These are phyloP conservation scores for Beroe forskalii DNA, from an alignment of 37 sponge, comb jelly and placozoan genomes.

Conservation along the genomic window DNA sequence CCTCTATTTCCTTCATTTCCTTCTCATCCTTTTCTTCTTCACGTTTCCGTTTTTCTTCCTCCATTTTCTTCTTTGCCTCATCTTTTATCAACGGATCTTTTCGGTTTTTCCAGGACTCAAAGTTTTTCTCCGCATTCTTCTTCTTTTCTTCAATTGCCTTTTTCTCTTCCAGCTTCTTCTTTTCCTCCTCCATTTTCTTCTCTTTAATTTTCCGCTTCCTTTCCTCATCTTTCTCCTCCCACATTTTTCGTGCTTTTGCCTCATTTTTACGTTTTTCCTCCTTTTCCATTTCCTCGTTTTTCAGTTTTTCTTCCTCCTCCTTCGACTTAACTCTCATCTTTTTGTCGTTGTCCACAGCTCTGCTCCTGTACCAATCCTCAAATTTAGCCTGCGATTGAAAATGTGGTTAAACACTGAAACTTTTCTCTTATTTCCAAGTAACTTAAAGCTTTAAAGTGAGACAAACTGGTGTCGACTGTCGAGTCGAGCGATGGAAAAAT, in stretches of 20 bases:
- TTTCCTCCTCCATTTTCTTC: constrained; percentile 3
- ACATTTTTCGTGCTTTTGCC: constrained; percentile 7
- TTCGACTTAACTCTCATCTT: not conserved
- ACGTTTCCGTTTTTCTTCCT: constrained; percentile 1
- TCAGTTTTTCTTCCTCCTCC: not conserved
- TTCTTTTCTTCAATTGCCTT: constrained; percentile 19
- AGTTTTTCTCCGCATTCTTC: constrained; percentile 16
- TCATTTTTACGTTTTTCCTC: constrained; percentile 31
- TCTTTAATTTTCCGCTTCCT: constrained; percentile 3
- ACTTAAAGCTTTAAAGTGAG: too few species aligned
- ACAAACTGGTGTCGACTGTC: too few species aligned
- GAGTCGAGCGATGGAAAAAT: too few species aligned
- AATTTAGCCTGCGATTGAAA: not conserved
- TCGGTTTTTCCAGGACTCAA: not conserved
- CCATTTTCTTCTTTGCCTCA: not conserved
- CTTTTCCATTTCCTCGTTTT: not conserved
- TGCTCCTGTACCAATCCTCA: constrained; percentile 25
- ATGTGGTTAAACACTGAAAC: too few species aligned
- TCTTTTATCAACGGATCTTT: constrained; percentile 45
- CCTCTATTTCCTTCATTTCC: constrained; percentile 57
- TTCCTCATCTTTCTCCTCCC: constrained; percentile 61
- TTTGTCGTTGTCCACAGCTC: constrained; percentile 23
- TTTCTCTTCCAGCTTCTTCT: constrained; percentile 6
- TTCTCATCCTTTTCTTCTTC: constrained; percentile 31
- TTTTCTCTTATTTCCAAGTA: too few species aligned